Percentiles rank a stretch among this genome's conserved stretches.
Evolutionary conservation across 2,113 vertebrate species (phyloP).

Genomic region (Ptilonorhynchus violaceus): DNA sequence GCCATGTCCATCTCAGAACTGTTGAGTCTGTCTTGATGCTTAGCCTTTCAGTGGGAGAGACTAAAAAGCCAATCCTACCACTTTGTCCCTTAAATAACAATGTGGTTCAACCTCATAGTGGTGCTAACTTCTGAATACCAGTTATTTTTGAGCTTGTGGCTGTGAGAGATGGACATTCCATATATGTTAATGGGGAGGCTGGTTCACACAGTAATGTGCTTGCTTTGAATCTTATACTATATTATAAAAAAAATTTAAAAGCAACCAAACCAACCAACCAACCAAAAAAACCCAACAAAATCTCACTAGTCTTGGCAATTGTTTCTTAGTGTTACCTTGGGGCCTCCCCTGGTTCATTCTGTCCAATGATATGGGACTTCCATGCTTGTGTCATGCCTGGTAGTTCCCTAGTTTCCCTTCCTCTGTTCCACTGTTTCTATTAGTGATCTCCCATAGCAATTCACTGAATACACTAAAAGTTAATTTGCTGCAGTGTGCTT

Average conservation of each 20-base stretch:
- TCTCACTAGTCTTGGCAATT: fast-evolving
- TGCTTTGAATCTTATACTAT: not conserved
- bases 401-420: not conserved
- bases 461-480: not conserved
- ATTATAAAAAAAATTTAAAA: not conserved
- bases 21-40: not conserved
- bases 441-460: not conserved
- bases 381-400: not conserved
- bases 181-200: not conserved
- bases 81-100: not conserved
- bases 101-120: not conserved
- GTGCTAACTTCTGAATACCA: not conserved
- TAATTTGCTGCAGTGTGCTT: not conserved
- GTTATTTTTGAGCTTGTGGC: not conserved
- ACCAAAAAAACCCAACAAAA: not conserved
- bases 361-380: not conserved
- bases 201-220: not conserved
- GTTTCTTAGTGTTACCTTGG: not conserved
- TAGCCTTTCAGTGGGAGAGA: not conserved
- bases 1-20: not conserved
- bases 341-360: not conserved
- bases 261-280: not conserved
- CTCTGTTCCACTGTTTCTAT: not conserved
- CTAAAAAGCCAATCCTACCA: not conserved
- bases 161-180: not conserved